Conservation (phyloP, 2,888 invertebrate species). For the Oligia strigilis region DNA sequence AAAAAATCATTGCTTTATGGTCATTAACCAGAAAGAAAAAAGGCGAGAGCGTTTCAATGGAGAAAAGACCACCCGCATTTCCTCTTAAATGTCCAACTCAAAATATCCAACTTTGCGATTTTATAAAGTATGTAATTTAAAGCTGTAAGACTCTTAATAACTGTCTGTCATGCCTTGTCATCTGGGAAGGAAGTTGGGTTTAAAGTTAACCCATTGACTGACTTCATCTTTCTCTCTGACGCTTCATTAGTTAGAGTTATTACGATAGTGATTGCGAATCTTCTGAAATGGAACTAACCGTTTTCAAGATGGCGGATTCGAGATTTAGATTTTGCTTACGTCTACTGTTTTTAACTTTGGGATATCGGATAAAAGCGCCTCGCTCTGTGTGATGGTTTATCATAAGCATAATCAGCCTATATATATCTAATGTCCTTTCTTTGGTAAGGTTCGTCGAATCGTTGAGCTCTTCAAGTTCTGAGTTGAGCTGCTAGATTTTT, state of each 20-base stretch:
- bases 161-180: constrained; percentile 62
- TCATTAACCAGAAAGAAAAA: no score
- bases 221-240: constrained; percentile 33
- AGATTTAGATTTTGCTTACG: constrained; percentile 2
- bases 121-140: constrained; percentile 68
- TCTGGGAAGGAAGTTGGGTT: constrained; percentile 10
- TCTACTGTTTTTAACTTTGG: neutral
- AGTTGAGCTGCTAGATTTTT: no score
- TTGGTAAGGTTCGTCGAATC: no score
- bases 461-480: no score
- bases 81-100: constrained; percentile 24
- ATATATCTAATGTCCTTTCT: no score
- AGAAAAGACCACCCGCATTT: no score
- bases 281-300: constrained; percentile 22
- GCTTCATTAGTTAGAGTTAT: constrained; percentile 42
- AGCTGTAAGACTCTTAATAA: constrained; percentile 59
- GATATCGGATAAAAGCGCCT: neutral
- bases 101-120: constrained; percentile 54
- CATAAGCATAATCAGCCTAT: no score
- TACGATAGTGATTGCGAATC: constrained; percentile 11
- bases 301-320: constrained; percentile 35
- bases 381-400: no score
- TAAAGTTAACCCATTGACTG: constrained; percentile 28
- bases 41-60: no score
- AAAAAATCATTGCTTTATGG: no score